Base-by-base conservation (phyloP, 2,888 invertebrate genomes). In the Tenthredo mesomela region DNA sequence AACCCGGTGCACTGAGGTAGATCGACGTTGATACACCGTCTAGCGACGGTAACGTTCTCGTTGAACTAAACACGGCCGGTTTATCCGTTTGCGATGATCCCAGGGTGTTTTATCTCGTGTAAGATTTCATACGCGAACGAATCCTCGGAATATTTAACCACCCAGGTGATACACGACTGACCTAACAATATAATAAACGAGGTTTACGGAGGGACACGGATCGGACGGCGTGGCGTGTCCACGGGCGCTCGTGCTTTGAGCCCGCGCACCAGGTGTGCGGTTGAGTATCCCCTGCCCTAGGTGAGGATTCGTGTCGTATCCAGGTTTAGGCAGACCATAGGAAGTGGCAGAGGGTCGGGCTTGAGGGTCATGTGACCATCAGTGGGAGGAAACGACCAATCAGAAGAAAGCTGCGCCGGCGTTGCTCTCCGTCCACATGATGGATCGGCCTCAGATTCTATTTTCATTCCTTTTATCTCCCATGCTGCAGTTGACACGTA, bases 401-500 rank as follows among this genome's bases (percentile, higher is more conserved):
- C 86, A 84, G 58, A 84, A 71, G 61, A 65, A 88, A 86, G 84
- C 88, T 89, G 88, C 89, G 89, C 88, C 87, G 87, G 87, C 87
- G 61, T 82, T 85, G 86, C 86, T 88, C 90, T 89, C 91, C 89
- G 90, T 88, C 92, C 90, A 89, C 91, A 91, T 93, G 93, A 93
- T 93, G 93, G 93, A 93, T 93, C 93, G 91, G 89, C 88, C 85
- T 86, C 88, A 89, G 89, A 91, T 92, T 92, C 91, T 92, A 91
- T 92, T 91, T 92, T 91, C 91, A 90, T 90, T 91, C 89, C 90
- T 93, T 93, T 93, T 93, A 93, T 93, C 93, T 93, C 89, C 89
- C 91, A 89, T 90, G 91, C 88, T 92, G 93, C 92, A 92, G 93
- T 93, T 93, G 93, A 93, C 93, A 92, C 92, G 92, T 93, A 93